Base-by-base conservation (phyloP, 1,140 invertebrate genomes). In the Streblospio benedicti region DNA sequence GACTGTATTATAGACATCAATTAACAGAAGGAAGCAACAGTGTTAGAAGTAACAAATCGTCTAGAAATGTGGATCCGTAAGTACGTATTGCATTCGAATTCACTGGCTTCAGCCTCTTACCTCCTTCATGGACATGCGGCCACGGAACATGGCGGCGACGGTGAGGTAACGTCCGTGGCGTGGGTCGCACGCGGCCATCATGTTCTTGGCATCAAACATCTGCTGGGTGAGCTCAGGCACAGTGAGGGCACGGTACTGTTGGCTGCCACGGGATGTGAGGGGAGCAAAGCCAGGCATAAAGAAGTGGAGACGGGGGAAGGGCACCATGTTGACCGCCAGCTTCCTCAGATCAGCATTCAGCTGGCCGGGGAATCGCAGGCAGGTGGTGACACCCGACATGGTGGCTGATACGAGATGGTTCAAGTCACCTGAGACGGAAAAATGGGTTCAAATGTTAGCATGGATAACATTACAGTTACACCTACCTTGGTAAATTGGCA, bases 321-420 rank as follows among this genome's bases (percentile, higher is more conserved):
- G 93, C 35, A 97, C 93, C 93, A 96, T 96, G 78, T 97, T 96
- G n/a, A 97, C 93, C 27, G 93, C 93, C 62, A 97, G 68, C 82
- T 97, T 97, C 54, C 93, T 82, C 33, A 97, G 80, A 81, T 97
- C 93, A 49, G 93, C 91, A 62, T 85, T 83, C 57, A 83, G 63
- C 64, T 83, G 81, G 49, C 82, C 82, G 18, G 81, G 81, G 65
- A 83, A 83, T 44, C 83, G 73, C 41, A 82, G 73, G 68, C 81
- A 82, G 25, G 83, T 86, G 72, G 90, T 93, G 0, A 93, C 88
- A 6, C 91, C 91, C 52, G 89, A 91, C 90, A 83, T 83, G 0
- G 85, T 69, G 85, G 90, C 69, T 0, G 86, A 87, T 0, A 90
- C 85, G 6, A 71, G 65, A 57, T 71, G 69, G 57, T 71, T 71